Conservation (phyloP, 2,888 invertebrate species). For the Eristalinus sepulchralis region DNA sequence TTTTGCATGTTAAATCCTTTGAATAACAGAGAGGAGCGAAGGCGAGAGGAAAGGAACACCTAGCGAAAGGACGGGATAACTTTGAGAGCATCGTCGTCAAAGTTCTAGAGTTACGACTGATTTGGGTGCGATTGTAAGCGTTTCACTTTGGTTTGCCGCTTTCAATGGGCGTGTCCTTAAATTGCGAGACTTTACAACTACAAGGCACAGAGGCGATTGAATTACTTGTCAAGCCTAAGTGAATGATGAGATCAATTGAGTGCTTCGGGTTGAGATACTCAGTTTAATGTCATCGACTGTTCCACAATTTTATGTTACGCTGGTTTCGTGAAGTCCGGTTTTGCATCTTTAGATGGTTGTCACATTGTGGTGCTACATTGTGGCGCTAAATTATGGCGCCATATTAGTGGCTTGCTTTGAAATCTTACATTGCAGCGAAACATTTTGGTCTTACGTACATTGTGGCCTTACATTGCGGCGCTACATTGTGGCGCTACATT, state of each 20-base stretch:
- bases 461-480: no score
- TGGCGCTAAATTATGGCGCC: not conserved
- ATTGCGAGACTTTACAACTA: no score
- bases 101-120: constrained; percentile 58
- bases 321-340: no score
- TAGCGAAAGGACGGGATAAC: constrained; percentile 23
- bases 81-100: constrained; percentile 51
- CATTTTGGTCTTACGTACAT: no score
- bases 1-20: constrained; percentile 64
- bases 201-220: no score
- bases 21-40: constrained; percentile 33
- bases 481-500: no score
- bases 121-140: constrained; percentile 13
- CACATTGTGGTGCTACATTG: not conserved
- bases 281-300: no score
- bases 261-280: no score
- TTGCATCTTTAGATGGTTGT: not conserved
- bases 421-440: not conserved
- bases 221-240: not conserved
- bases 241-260: not conserved
- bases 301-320: no score
- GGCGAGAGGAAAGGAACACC: constrained; percentile 3
- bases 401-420: not conserved
- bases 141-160: not conserved
- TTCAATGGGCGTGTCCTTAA: not conserved